Base-by-base conservation (phyloP, 2,888 invertebrate genomes). In the Steinernema carpocapsae region DNA sequence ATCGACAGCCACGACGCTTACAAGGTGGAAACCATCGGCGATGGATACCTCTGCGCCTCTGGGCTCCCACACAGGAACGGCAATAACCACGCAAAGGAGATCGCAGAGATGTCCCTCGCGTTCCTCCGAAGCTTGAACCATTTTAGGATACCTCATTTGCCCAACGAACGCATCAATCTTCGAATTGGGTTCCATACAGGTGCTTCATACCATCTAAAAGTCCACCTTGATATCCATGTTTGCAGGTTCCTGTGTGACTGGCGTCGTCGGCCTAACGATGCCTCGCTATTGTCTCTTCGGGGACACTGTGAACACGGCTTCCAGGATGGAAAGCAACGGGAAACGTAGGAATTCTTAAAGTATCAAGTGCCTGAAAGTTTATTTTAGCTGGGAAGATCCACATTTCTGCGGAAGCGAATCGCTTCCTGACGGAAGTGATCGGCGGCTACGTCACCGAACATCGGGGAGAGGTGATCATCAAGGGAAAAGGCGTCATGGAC, bases 31-130 rank as follows among this genome's bases (percentile, higher is more conserved):
- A 64, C 64, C 6, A 64, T 64, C 24, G 64, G 64, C 10, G 85
- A 85, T 71, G 85, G 84, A 4, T 85, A 85, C 59, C 76, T 85
- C 19, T 83, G 83, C 59, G 85, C 83, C 2, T 84, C 84, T 26
- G 85, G 85, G 17, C 74, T 85, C 17, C 85, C 85, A 7, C 80
- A 82, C 72, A 74, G 84, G 29, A 85, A 85, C 70, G 85, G 85
- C 43, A 80, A 83, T 72, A 78, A 81, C 56, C 85, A 85, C 74
- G 78, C 0, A 72, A 72, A 77, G 24, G 81, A 83, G 74, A 79
- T 84, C 37, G 81, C 83, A 0, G 80, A 82, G 70, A 83, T 84
- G 81, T 80, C 82, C 3, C 77, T 83, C 32, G 78, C 76, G 1
- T 77, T 84, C 19, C 59, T 84, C n/a, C 46, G 80, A 43, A 80